Conservation (phyloP, 2,113 vertebrate species). For the Sciurus niger region DNA sequence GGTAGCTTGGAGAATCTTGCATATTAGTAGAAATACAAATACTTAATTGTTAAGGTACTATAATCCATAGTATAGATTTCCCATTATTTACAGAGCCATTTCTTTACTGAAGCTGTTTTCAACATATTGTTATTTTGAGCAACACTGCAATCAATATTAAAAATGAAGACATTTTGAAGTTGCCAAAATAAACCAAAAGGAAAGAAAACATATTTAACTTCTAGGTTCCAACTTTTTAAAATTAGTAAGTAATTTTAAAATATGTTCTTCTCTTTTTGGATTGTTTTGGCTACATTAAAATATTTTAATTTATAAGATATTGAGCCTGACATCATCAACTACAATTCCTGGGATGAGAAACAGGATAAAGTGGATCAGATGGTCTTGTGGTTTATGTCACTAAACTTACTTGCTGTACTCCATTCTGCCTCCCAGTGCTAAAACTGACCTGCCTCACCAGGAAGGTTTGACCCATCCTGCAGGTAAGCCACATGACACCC, state of each 20-base stretch:
- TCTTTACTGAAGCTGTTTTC: background rate
- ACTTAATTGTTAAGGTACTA: background rate
- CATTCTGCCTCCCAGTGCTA: background rate
- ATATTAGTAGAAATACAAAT: background rate
- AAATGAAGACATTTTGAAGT: background rate
- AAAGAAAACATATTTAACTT: background rate
- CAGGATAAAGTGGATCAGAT: background rate
- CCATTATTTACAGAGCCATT: background rate
- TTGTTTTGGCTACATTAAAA: background rate
- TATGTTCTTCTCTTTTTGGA: background rate
- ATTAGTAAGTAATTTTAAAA: background rate
- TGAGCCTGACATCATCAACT: background rate
- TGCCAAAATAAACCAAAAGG: background rate
- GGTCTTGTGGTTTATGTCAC: background rate
- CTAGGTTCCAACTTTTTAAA: background rate
- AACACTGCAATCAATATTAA: background rate
- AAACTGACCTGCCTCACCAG: background rate
- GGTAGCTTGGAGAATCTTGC: background rate
- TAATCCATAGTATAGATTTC: background rate
- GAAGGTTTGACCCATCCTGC: background rate
- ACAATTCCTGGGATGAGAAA: background rate
- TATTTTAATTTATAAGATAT: background rate
- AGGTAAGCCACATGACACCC: background rate
- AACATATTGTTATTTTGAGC: background rate
- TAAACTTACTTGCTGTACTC: background rate